Conservation (phyloP, 92 coral and sea anemone genomes). For the Phenganax marumi region DNA sequence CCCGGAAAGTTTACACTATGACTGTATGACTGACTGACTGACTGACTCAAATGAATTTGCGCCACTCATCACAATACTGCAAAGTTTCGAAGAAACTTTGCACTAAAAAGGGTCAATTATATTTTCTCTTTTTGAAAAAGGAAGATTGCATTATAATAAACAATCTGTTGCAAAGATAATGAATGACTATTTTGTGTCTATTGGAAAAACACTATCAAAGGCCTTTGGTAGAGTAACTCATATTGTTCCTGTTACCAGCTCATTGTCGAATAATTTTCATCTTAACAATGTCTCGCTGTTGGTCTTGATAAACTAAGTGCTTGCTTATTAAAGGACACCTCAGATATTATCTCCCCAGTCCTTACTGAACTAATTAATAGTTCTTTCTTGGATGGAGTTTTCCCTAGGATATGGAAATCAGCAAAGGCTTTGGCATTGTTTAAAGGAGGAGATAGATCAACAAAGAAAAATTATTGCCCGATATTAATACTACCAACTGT, state of each 20-base stretch:
- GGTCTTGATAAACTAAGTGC: slow-evolving; percentile 49
- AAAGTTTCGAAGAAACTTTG: too few relatives aligned
- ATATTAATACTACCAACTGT: slow-evolving; percentile 34
- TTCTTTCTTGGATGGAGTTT: slow-evolving; percentile 25
- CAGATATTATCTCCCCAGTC: slow-evolving; percentile 26
- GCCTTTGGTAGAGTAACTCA: slow-evolving; percentile 1
- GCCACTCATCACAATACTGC: too few relatives aligned
- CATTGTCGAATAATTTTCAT: slow-evolving; percentile 7
- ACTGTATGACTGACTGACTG: too few relatives aligned
- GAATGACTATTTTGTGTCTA: slow-evolving; percentile 51
- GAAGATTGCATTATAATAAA: slow-evolving; percentile 30
- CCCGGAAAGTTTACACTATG: too few relatives aligned
- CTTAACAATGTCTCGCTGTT: slow-evolving; percentile 5
- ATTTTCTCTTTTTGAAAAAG: slow-evolving; percentile 49
- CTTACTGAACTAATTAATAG: slow-evolving; percentile 24
- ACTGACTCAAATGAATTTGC: too few relatives aligned
- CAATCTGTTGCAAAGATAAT: slow-evolving; percentile 32
- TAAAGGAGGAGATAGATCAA: slow-evolving; percentile 35
- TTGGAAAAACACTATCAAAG: slow-evolving; percentile 52
- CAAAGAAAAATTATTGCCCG: slow-evolving; percentile 41
- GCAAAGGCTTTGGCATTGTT: slow-evolving; percentile 45
- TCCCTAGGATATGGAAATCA: slow-evolving; percentile 48
- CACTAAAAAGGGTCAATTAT: slow-evolving; percentile 29
- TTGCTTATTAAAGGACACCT: slow-evolving; percentile 44
- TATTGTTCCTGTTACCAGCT: not conserved